phyloP scores from a whole-genome alignment of 2,113 vertebrate genomes.

The Grus americana region DNA sequence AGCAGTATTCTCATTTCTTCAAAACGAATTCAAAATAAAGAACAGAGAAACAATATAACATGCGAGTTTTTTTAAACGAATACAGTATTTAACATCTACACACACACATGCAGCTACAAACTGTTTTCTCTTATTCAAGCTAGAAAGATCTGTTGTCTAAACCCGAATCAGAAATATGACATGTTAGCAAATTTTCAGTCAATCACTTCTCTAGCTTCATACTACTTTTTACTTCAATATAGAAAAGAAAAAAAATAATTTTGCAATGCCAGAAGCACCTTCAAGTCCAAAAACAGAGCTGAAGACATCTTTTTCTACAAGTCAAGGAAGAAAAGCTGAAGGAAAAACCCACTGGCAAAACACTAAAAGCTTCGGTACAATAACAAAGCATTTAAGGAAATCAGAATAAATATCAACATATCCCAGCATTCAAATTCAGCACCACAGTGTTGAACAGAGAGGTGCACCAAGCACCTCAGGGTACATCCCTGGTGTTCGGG shows the following conservation, averaged over 20 bases:
- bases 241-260: neutral
- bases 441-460: too few species aligned
- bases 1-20: neutral
- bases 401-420: neutral
- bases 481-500: accelerated
- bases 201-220: neutral
- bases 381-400: neutral
- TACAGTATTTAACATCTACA: neutral
- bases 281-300: neutral
- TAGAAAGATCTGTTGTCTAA: neutral
- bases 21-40: neutral
- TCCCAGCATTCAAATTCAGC: neutral
- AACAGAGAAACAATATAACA: neutral
- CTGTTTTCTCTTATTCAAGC: neutral
- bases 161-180: neutral
- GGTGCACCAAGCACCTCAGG: neutral
- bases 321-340: neutral
- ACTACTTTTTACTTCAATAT: neutral
- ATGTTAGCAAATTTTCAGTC: constrained; percentile 1
- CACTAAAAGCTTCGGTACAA: neutral
- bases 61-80: neutral
- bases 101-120: neutral
- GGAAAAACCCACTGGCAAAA: constrained; percentile 4
- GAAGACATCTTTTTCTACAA: neutral
- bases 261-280: neutral